Base-by-base conservation (phyloP, 1,140 invertebrate genomes). In the Lineus longissimus region DNA sequence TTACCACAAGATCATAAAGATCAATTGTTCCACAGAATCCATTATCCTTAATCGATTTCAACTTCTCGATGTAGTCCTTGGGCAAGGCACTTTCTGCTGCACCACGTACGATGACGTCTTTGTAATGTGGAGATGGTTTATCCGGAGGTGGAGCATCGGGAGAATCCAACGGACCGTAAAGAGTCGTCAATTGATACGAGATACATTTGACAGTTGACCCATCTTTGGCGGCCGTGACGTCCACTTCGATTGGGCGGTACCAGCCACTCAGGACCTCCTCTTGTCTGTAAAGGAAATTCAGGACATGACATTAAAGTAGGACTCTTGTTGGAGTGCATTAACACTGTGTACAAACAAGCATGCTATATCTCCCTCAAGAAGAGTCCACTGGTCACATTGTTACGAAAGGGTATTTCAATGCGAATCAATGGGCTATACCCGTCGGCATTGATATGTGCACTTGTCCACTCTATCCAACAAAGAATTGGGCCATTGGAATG, bases 21-120 rank as follows among this genome's bases (percentile, higher is more conserved):
- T 76, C 68, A 0, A 82, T 82, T 67, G 73, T 71, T 7, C 85
- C 88, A 43, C 79, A 69, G 70, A 87, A 89, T 9, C 85, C 87
- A 80, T 92, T 91, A 69, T 90, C 84, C 17, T 84, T 82, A 69
- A 91, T 86, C 19, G 67, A 79, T 73, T 86, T 76, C 59, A 92
- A 80, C 40, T 80, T 84, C 59, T 84, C 57, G 22, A 90, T 82
- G 73, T 93, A 93, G 25, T 87, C 81, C 25, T 79, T 64, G 2
- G 90, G 90, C 61, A 93, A 78, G 25, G 84, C 74, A 72, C 86
- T 87, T 79, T 91, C 89, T 67, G 81, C 73, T 9, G 90, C 91
- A 19, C 91, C 91, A 30, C 76, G 65, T 15, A 86, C 66, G 55
- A 88, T 87, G 4, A 85, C 77, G 60, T 82, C 74, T 78, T 90